phyloP scores from a whole-genome alignment of 2,113 vertebrate genomes.

The Chrysemys picta region DNA sequence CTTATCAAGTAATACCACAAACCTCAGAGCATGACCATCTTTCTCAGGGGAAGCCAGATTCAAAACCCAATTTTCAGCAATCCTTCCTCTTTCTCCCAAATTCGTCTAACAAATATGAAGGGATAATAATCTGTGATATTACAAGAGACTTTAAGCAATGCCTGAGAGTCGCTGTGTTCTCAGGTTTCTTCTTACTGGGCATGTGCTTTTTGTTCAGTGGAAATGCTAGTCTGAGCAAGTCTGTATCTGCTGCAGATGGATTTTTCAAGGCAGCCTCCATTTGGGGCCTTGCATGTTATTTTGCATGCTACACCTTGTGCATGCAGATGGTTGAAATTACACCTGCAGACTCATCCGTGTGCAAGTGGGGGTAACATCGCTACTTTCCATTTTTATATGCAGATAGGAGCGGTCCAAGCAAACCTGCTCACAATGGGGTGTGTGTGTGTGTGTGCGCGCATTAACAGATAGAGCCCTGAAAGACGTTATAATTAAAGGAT shows the following conservation, averaged over 20 bases:
- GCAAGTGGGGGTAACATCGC: background rate
- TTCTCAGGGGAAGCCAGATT: constrained; percentile 57
- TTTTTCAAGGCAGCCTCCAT: background rate
- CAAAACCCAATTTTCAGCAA: constrained; percentile 64
- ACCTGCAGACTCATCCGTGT: rapidly evolving
- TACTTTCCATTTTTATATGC: background rate
- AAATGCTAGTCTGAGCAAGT: background rate
- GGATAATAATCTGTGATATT: constrained; percentile 37
- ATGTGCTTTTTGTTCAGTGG: background rate
- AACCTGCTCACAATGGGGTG: background rate
- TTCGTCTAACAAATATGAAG: background rate
- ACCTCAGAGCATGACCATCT: constrained; percentile 59
- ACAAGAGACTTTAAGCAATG: background rate
- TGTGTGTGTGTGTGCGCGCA: rapidly evolving
- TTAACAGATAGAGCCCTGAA: rapidly evolving
- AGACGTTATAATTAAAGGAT: background rate
- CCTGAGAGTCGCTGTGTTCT: background rate
- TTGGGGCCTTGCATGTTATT: background rate
- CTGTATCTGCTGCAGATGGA: background rate
- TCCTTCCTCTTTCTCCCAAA: constrained; percentile 25
- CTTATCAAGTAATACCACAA: constrained; percentile 60
- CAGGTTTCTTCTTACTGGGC: background rate
- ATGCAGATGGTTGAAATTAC: background rate
- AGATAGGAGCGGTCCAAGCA: background rate
- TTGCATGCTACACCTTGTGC: rapidly evolving